phyloP scores from a whole-genome alignment of 2,113 vertebrate species.

The Microcebus griseorufus region DNA sequence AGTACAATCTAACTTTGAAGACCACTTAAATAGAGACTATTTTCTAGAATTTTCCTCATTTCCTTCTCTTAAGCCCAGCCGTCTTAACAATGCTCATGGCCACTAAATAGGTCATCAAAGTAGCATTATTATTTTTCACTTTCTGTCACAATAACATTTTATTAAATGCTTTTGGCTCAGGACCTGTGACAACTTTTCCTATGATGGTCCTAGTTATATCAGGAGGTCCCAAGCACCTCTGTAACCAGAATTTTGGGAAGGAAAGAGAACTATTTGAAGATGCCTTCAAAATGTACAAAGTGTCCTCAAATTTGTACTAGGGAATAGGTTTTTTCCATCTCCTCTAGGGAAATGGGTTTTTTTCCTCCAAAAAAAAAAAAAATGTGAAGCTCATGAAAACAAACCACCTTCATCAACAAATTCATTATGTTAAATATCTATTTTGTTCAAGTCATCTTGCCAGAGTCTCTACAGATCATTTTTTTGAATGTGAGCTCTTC shows the following conservation, averaged over 20 bases:
- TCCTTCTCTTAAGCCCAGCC: background rate
- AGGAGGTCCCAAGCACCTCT: background rate
- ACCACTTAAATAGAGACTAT: background rate
- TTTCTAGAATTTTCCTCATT: slow-evolving; percentile 23
- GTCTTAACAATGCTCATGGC: background rate
- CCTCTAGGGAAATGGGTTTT: slow-evolving; percentile 39
- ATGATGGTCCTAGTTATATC: background rate
- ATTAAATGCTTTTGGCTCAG: background rate
- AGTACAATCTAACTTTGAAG: background rate
- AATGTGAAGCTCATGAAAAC: slow-evolving; percentile 71
- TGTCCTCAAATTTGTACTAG: slow-evolving; percentile 2
- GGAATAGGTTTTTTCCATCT: slow-evolving; percentile 15
- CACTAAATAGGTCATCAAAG: background rate
- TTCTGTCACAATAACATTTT: slow-evolving; percentile 2
- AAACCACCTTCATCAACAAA: slow-evolving; percentile 73
- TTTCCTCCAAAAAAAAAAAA: background rate
- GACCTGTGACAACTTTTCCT: background rate
- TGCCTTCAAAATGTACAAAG: background rate
- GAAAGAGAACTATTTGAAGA: slow-evolving; percentile 21
- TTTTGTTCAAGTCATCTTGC: slow-evolving; percentile 10
- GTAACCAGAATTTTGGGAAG: background rate
- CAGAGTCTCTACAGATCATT: background rate
- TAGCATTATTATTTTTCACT: slow-evolving; percentile 3
- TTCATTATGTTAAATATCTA: slow-evolving; percentile 22
- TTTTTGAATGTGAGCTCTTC: background rate